phyloP scores from a whole-genome alignment of 2,113 vertebrate genomes.

The Cygnus buccinator region DNA sequence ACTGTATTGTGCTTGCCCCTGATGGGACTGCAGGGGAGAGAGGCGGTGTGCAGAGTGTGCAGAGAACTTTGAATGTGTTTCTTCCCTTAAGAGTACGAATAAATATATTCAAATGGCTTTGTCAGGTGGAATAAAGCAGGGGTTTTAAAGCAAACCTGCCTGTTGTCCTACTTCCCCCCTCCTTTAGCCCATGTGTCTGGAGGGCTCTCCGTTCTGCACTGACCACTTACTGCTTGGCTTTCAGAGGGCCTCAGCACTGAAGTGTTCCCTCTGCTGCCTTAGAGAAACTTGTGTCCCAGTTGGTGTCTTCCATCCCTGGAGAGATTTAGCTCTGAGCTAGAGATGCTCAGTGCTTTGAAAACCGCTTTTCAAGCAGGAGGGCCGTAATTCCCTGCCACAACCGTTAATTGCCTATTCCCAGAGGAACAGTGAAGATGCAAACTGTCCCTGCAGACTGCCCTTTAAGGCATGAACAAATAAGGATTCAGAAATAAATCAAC shows the following conservation, averaged over 20 bases:
- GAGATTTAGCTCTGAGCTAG: not conserved
- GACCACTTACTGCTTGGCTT: not conserved
- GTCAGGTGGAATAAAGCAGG: not conserved
- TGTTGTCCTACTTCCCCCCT: not conserved
- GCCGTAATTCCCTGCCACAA: not conserved
- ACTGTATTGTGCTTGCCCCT: not conserved
- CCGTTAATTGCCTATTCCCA: not conserved
- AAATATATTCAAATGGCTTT: not conserved
- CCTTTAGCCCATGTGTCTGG: not conserved
- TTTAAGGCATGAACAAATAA: not conserved
- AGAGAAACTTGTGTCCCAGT: not conserved
- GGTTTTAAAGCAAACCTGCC: not conserved
- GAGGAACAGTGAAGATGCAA: not conserved
- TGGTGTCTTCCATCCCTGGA: not conserved
- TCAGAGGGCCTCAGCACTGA: not conserved
- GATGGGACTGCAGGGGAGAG: not conserved
- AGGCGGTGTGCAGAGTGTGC: not conserved
- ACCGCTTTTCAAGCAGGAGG: not conserved
- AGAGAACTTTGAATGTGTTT: not conserved
- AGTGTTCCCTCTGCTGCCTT: not conserved
- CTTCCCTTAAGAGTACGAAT: not conserved
- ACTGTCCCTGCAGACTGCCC: not conserved
- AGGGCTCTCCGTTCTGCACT: not conserved
- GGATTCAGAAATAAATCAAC: not conserved
- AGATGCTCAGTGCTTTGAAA: not conserved